Base-by-base conservation (phyloP, 2,888 invertebrate genomes). In the Archips xylosteana region DNA sequence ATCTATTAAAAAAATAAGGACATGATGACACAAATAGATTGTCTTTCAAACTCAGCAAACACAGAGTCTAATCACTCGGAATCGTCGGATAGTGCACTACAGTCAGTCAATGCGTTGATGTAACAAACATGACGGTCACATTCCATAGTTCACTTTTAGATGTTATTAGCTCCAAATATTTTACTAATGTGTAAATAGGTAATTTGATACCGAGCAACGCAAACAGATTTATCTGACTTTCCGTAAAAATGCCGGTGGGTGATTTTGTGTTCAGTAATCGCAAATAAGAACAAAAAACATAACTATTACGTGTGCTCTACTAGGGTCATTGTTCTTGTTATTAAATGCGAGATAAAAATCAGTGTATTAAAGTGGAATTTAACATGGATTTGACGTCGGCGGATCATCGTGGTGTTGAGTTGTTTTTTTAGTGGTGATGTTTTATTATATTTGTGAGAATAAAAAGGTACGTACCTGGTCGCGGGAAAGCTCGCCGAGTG, bases 1-100 rank as follows among this genome's bases (percentile, higher is more conserved):
- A 92, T 94, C 94, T 94, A 94, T 94, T 90, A 93, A 93, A 93
- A 88, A 94, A 93, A 93, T 92, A 93, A 94, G 91, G 92, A 94
- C 92, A 91, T 92, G 88, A 90, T 90, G 93, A 92, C 94, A 92
- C 85, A 94, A 94, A 94, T 94, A 94, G 94, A 94, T 89, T 84
- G 87, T 87, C 85, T 91, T 90, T 89, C 83, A 85, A 87, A 86
- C 80, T 81, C 82, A 83, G 81, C 82, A 87, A 86, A 80, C 83
- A 86, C 84, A 83, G 82, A 80, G 79, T 85, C 82, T 85, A 87
- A 91, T 89, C 85, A 86, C 79, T 82, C 78, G 80, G 81, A 82
- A 76, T 83, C 81, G 85, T 87, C 87, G 83, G 81, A 83, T 77
- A 74, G 77, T 79, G 80, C 79, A 77, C 80, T 77, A 83, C 88